Evolutionary conservation across 92 coral and sea anemone species (phyloP).

Genomic region (Virgularia gustaviana): DNA sequence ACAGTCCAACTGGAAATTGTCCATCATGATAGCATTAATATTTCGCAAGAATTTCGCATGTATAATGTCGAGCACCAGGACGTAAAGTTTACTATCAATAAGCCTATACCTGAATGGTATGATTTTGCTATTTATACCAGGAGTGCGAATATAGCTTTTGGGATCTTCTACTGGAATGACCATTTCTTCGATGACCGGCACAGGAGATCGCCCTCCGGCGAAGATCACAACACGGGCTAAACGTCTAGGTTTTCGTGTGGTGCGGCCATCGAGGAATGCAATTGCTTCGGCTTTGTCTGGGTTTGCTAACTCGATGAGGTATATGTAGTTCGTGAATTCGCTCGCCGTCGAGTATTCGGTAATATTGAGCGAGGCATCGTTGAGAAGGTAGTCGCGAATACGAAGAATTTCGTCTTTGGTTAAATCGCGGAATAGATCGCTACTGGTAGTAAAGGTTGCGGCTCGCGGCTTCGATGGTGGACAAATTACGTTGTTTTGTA

Average conservation of each 20-base stretch:
- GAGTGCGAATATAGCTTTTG: constrained; percentile 12
- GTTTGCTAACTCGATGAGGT: constrained; percentile 49
- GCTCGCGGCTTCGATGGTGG: neutral
- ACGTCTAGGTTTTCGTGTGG: constrained; percentile 45
- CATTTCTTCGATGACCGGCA: constrained; percentile 58
- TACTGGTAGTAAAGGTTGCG: constrained; percentile 18
- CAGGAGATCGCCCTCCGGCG: constrained; percentile 48
- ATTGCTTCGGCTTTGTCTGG: constrained; percentile 57
- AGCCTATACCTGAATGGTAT: constrained; percentile 52
- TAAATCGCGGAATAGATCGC: constrained; percentile 56
- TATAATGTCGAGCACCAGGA: constrained; percentile 8
- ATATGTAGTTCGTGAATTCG: constrained; percentile 50
- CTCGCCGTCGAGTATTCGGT: constrained; percentile 36
- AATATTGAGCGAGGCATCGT: constrained; percentile 45
- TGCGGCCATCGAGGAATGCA: constrained; percentile 41
- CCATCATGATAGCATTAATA: neutral
- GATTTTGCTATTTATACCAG: constrained; percentile 2
- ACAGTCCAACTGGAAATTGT: neutral
- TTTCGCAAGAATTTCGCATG: neutral
- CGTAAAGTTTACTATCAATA: constrained; percentile 24
- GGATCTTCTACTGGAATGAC: constrained; percentile 25
- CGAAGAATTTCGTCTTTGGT: constrained; percentile 39
- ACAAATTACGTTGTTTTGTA: neutral
- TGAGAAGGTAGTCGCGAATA: constrained; percentile 51
- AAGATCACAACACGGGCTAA: constrained; percentile 59